These are phyloP conservation scores for Leucoma salicis DNA, from an alignment of 2,888 invertebrate species.

Conservation along the genomic window DNA sequence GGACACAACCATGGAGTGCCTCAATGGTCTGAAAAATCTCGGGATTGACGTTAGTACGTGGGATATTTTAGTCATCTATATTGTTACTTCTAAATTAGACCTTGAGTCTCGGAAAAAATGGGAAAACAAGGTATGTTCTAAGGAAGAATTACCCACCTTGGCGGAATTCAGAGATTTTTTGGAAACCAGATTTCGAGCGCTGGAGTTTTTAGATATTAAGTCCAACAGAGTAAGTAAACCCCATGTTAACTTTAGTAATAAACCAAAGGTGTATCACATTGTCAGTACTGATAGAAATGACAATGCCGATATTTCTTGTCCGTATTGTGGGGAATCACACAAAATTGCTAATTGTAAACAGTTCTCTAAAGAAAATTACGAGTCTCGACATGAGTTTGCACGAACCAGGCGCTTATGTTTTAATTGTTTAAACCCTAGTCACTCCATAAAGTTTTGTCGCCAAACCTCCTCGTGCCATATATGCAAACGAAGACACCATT, in stretches of 20 bases:
- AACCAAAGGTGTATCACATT: neutral
- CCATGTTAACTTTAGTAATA: neutral
- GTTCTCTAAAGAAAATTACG: neutral
- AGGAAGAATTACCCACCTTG: conserved; percentile 1
- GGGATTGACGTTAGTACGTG: neutral
- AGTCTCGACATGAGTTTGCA: neutral
- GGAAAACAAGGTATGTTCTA: neutral
- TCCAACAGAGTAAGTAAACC: neutral
- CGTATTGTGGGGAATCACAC: neutral
- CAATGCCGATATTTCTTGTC: neutral
- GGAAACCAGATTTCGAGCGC: conserved; percentile 1
- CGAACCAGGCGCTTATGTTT: neutral
- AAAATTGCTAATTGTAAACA: conserved; percentile 1
- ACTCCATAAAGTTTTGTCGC: neutral
- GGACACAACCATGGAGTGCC: conserved; percentile 2
- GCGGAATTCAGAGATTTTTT: neutral
- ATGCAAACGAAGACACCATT: neutral
- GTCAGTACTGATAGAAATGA: neutral
- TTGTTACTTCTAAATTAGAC: conserved; percentile 1
- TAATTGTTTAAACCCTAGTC: conserved; percentile 1
- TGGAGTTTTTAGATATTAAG: neutral
- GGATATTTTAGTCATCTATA: conserved; percentile 1
- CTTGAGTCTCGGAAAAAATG: conserved; percentile 1
- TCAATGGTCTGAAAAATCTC: neutral
- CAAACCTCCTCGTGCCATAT: neutral